phyloP scores from a whole-genome alignment of 1,140 invertebrate species.

The Alviniconcha marisindica region DNA sequence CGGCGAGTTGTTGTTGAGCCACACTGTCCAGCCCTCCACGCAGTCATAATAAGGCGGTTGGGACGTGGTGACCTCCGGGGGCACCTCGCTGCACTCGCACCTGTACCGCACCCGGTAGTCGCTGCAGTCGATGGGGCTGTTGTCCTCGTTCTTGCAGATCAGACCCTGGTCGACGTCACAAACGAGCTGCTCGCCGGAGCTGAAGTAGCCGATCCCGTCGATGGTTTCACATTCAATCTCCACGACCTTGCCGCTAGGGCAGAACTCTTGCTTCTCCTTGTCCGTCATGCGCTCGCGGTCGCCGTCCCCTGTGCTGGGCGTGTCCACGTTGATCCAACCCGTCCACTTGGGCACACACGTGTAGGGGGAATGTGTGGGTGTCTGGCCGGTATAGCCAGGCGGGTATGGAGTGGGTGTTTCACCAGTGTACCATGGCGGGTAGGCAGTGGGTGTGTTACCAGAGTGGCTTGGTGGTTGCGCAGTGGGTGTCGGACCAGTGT shows the following conservation, averaged over 20 bases:
- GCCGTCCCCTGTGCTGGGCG: constrained; percentile 53
- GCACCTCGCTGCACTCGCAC: constrained; percentile 63
- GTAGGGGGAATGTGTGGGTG: constrained; percentile 31
- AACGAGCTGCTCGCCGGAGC: constrained; percentile 12
- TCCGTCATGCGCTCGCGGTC: constrained; percentile 57
- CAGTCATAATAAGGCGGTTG: constrained; percentile 49
- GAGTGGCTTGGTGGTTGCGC: constrained; percentile 4
- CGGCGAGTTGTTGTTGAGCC: constrained; percentile 71
- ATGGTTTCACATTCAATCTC: constrained; percentile 57
- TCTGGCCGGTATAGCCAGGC: neutral
- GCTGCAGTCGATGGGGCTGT: constrained; percentile 55
- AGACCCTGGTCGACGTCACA: constrained; percentile 39
- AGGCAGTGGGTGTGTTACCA: constrained; percentile 16
- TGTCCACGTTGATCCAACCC: constrained; percentile 63
- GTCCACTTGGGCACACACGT: constrained; percentile 55
- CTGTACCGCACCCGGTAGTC: constrained; percentile 71
- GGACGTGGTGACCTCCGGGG: neutral
- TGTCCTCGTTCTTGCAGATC: constrained; percentile 41
- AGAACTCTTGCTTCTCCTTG: constrained; percentile 29
- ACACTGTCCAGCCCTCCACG: constrained; percentile 72
- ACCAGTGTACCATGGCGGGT: constrained; percentile 17
- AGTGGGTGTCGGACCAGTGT: constrained; percentile 20
- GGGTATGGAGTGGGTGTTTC: constrained; percentile 7
- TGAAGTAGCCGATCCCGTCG: constrained; percentile 26
- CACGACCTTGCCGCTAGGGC: neutral